Base-by-base conservation (phyloP, 2,888 invertebrate species). In the Chelonus formosanus region DNA sequence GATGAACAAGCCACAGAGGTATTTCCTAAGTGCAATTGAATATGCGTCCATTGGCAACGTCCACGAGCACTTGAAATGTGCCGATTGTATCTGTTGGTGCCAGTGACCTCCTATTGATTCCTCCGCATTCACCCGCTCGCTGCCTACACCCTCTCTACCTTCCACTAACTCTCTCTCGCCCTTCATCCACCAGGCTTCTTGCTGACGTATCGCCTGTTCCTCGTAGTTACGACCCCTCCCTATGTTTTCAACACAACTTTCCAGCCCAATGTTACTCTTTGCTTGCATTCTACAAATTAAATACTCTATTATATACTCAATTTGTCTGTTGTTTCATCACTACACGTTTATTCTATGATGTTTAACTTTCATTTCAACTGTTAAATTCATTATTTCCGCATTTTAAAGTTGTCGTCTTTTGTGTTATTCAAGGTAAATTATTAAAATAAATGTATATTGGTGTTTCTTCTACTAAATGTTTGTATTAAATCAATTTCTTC, bases 41-140 rank as follows among this genome's bases (percentile, higher is more conserved):
- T 57, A 31, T 57, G 57, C 43, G 57, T 45, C n/a, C 57, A 31
- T 31, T 43, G 50, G 50, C 50, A 40, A 55, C 36, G 50, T 57
- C 52, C 59, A 50, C 58, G 55, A 64, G 70, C 71, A 73, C 74
- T 79, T 76, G 74, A 82, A 80, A 81, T 82, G 78, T 80, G 77
- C 78, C 79, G 80, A 81, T 81, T 82, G 80, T 80, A 82, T 82
- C 80, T 77, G 77, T 79, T 79, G 80, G 77, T 82, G 81, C 80
- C 81, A 82, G 80, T 82, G 80, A 81, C 82, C 81, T 78, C 80
- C 80, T 81, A 82, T 82, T 80, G 82, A 82, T 82, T 81, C 80
- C 76, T 80, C 48, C 70, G 78, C 78, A 80, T 77, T 67, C 68
- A 75, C 76, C 72, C 73, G 65, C 61, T 57, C 69, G 70, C 67